Percentiles rank a stretch among this genome's conserved stretches.
These are phyloP conservation scores for Enchytraeus crypticus DNA, from an alignment of 2,888 invertebrate genomes.

Conservation along the genomic window DNA sequence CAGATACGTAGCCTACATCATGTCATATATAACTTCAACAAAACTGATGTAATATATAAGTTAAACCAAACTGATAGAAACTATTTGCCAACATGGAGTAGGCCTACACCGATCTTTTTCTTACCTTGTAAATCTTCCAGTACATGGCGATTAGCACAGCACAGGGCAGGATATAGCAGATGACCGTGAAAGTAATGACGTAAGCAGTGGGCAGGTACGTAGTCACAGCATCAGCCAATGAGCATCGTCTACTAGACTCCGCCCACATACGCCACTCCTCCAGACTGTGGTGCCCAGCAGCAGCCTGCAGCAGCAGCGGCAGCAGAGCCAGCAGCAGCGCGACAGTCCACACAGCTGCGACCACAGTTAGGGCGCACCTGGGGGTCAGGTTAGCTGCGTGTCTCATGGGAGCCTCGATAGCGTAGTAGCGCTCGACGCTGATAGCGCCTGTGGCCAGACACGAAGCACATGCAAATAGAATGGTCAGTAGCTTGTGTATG, in stretches of 20 bases:
- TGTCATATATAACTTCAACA: too few relatives aligned
- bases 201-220: neutral
- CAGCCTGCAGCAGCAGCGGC: neutral
- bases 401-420: neutral
- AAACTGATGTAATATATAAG: too few relatives aligned
- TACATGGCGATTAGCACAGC: neutral
- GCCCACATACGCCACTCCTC: neutral
- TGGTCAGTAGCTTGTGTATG: neutral
- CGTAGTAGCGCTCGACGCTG: constrained; percentile 3
- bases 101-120: too few relatives aligned
- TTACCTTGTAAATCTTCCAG: neutral
- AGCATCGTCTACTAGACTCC: neutral
- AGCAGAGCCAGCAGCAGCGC: neutral
- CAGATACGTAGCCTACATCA: too few relatives aligned
- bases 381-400: constrained; percentile 3
- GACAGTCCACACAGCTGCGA: neutral
- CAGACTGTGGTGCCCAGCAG: too few relatives aligned
- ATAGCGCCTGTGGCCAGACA: constrained; percentile 1
- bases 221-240: neutral
- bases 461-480: neutral
- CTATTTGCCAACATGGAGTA: too few relatives aligned
- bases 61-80: too few relatives aligned
- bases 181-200: neutral
- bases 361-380: neutral
- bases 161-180: neutral